Conservation (phyloP, 2,888 invertebrate genomes). For the Chaetoderma sp. region DNA sequence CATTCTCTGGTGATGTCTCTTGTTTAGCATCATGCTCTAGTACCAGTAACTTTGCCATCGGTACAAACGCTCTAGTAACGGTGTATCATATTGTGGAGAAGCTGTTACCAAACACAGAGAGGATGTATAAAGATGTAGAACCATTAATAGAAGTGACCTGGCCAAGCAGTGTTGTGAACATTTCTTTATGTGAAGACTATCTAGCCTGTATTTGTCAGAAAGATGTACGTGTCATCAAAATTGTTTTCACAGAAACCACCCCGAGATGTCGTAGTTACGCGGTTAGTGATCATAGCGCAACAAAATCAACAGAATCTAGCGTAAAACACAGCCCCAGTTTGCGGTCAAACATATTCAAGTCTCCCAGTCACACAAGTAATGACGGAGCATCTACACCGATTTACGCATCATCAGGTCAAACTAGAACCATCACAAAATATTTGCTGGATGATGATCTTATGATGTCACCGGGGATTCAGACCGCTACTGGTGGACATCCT, state of each 20-base stretch:
- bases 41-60: conserved; percentile 69
- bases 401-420: too few relatives aligned
- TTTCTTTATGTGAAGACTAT: conserved; percentile 79
- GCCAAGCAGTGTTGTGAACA: conserved; percentile 74
- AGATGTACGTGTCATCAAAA: conserved; percentile 76
- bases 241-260: conserved; percentile 49
- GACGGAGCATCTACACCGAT: too few relatives aligned
- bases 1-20: conserved; percentile 74
- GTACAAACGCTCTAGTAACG: conserved; percentile 70
- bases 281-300: too few relatives aligned
- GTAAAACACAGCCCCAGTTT: too few relatives aligned
- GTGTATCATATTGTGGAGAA: conserved; percentile 71
- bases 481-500: too few relatives aligned
- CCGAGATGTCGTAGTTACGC: conserved; percentile 14
- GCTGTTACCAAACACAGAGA: conserved; percentile 45
- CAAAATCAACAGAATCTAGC: too few relatives aligned
- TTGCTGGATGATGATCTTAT: too few relatives aligned
- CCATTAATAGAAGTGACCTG: conserved; percentile 76
- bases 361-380: too few relatives aligned
- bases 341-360: too few relatives aligned
- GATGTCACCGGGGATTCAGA: too few relatives aligned
- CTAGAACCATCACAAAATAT: too few relatives aligned
- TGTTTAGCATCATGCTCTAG: conserved; percentile 57
- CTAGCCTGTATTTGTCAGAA: conserved; percentile 76
- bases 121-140: conserved; percentile 50